Evolutionary conservation across 2,888 invertebrate genomes (phyloP).

Genomic region (Phyllotreta cruciferae): DNA sequence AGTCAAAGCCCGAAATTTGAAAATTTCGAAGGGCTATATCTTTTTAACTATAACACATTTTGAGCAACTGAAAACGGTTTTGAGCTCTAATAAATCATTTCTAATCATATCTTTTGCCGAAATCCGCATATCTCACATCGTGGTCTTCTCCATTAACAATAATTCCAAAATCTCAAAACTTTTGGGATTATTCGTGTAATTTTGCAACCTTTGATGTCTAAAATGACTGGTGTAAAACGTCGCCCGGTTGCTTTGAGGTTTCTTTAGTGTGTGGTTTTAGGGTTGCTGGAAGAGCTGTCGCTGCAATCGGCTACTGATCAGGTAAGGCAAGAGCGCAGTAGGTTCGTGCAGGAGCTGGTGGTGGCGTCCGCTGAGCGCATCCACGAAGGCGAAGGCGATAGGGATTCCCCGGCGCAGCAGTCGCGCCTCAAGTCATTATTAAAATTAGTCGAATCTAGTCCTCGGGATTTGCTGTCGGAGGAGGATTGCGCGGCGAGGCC

Average conservation of each 20-base stretch:
- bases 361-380: constrained; percentile 62
- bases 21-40: too few species aligned
- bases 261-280: too few species aligned
- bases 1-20: too few species aligned
- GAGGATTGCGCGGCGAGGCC: constrained; percentile 33
- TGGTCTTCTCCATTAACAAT: neutral
- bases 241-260: too few species aligned
- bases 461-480: constrained; percentile 30
- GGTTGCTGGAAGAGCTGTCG: constrained; percentile 63
- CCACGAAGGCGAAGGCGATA: constrained; percentile 25
- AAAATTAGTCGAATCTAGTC: constrained; percentile 39
- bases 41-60: too few species aligned
- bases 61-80: too few species aligned
- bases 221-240: too few species aligned
- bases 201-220: too few species aligned
- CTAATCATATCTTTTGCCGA: too few species aligned
- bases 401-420: constrained; percentile 11
- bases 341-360: constrained; percentile 75
- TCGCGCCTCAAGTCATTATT: constrained; percentile 32
- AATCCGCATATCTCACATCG: too few species aligned
- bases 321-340: constrained; percentile 68
- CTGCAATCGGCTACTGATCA: constrained; percentile 65
- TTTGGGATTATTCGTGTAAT: neutral
- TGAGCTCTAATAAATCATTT: too few species aligned
- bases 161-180: neutral